phyloP scores from a whole-genome alignment of 2,888 invertebrate genomes.

The Luperina nickerlii region DNA sequence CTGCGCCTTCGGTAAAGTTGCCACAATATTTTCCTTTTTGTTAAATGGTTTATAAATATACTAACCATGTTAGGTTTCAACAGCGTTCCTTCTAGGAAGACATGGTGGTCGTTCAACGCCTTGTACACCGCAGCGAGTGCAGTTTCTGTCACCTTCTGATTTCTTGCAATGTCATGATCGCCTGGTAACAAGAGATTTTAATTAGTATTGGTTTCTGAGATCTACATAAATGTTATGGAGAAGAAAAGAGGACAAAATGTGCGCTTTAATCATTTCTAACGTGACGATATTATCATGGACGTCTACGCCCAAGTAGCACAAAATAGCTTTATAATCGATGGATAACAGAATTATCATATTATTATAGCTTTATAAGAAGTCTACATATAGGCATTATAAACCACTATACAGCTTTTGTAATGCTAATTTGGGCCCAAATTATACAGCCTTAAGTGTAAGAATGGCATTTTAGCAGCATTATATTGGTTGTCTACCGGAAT shows the following conservation, averaged over 20 bases:
- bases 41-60: neutral
- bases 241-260: neutral
- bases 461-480: too few relatives aligned
- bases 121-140: slow-evolving; percentile 98
- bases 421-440: too few relatives aligned
- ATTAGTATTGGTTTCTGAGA: neutral
- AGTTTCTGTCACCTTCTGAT: slow-evolving; percentile 97
- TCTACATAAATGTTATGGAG: neutral
- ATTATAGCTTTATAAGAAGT: too few relatives aligned
- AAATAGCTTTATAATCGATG: too few relatives aligned
- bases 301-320: too few relatives aligned
- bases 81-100: slow-evolving; percentile 98
- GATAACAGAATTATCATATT: too few relatives aligned
- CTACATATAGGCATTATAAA: too few relatives aligned
- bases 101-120: slow-evolving; percentile 98
- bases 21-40: neutral
- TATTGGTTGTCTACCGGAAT: too few relatives aligned
- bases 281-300: too few relatives aligned
- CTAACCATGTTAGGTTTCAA: slow-evolving; percentile 99
- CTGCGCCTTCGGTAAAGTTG: neutral
- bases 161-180: slow-evolving; percentile 96
- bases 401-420: too few relatives aligned
- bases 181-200: slow-evolving; percentile 70
- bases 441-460: too few relatives aligned
- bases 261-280: too few relatives aligned